Evolutionary conservation across 1,140 invertebrate genomes (phyloP), one percentile per base, ranked within the genome.

Genomic region (Mya arenaria): DNA sequence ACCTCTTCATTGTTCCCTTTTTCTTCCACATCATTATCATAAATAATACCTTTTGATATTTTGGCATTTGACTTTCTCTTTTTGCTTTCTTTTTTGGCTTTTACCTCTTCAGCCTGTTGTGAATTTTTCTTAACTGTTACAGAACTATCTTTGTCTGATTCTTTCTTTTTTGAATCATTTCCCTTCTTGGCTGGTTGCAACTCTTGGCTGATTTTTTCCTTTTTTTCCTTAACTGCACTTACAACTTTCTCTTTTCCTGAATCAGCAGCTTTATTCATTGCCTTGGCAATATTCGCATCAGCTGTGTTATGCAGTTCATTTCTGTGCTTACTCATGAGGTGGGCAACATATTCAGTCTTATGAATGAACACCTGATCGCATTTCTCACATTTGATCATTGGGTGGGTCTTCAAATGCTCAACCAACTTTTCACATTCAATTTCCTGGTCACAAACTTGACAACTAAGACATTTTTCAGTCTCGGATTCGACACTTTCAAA

Each of bases 391-490:
- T 41, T 39, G 15, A 66, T 34, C 39, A 69, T 34, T 25, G 39
- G 58, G 44, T 79, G 75, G 15, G 34, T 55, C 30, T 79, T 79
- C 28, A 79, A 55, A 36, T 79, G 75, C 19, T 23, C 32, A 34
- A 69, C 63, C 48, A 79, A 52, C 10, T 79, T 52, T n/a, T 32
- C 48, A n/a, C 60, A 58, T n/a, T 66, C 63, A 25, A 79, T 66
- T 60, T 79, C 75, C 41, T 68, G 62, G 32, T 79, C 75, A 69
- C 75, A 79, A 23, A 79, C 62, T 28, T 79, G 75, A 79, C 75
- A 79, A 37, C 69, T 63, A 0, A 79, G 48, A 37, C n/a, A 69
- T 37, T 58, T 69, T 36, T 68, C 30, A 3, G 28, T n/a, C 23
- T 58, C 65, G 6, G 34, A 23, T 5, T 79, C 60, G 4, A 56